These are phyloP conservation scores for Acinonyx jubatus DNA, from an alignment of 2,113 vertebrate species.

Conservation along the genomic window DNA sequence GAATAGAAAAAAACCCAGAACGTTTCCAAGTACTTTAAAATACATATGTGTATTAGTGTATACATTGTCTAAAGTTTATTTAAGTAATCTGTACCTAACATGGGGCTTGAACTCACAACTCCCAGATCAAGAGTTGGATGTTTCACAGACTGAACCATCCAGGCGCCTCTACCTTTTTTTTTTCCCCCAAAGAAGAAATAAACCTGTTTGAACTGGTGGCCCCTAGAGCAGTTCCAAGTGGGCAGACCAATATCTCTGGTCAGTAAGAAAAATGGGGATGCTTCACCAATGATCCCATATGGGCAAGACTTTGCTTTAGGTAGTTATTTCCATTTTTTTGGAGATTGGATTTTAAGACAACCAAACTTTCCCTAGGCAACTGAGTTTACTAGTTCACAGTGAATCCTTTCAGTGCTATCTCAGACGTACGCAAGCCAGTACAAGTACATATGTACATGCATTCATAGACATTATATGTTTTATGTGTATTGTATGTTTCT, in stretches of 20 bases:
- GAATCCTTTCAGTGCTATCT: not conserved
- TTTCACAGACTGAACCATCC: not conserved
- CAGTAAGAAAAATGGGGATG: not conserved
- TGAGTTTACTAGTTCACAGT: not conserved
- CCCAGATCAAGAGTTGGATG: not conserved
- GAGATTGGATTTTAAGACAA: not conserved
- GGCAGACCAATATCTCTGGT: not conserved
- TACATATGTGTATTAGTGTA: accelerated
- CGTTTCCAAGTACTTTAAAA: not conserved
- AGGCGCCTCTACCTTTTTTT: not conserved
- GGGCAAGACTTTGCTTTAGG: not conserved
- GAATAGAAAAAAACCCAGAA: not conserved
- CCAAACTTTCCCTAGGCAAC: not conserved
- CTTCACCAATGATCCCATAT: not conserved
- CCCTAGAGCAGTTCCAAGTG: not conserved
- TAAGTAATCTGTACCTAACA: not conserved
- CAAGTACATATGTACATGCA: not conserved
- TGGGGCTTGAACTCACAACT: not conserved
- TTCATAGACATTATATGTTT: not conserved
- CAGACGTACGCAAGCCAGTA: not conserved
- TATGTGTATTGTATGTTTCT: not conserved
- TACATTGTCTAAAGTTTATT: not conserved
- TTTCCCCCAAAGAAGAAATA: not conserved
- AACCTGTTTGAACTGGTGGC: not conserved
- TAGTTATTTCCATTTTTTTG: not conserved